Evolutionary conservation across 2,113 vertebrate species (phyloP), one percentile per base, ranked within the genome.

Genomic region (Vanacampus margaritifer): DNA sequence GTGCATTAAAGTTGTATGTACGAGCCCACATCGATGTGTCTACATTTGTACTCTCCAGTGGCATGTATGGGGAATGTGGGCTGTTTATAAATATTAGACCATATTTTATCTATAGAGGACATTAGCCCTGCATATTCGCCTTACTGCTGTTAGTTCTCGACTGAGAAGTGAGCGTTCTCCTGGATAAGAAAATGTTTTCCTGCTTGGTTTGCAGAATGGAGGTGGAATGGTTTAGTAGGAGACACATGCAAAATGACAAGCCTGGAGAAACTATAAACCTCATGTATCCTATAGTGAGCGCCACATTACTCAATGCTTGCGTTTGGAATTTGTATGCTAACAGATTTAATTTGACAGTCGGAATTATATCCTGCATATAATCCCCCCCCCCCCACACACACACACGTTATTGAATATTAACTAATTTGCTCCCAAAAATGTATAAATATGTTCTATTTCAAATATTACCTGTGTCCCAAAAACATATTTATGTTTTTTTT

Each of bases 31-130:
- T 71, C 48, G 6, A 54, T 59, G 67, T 28, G 54, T 78, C 73
- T 69, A 63, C 58, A 69, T 65, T 59, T 65, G 43, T 74, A 65
- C 69, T 77, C 77, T 64, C 66, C 64, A 41, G 35, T 72, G 68
- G 72, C 69, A 64, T 67, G 67, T 51, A 64, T 45, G 43, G 2
- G 14, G 72, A 82, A 74, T 61, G 63, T 57, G 65, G 48, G 53
- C 59, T 59, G 63, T 71, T 81, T 84, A 82, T 79, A 82, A 86
- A 87, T 84, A 78, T 84, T 81, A 72, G 4, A 80, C 36, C 66
- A 79, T 77, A 76, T 81, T 60, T 79, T 67, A 59, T 78, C 72
- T 67, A 73, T 75, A 73, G 73, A 81, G 66, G 73, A 78, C 78
- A 82, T 82, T 81, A 86, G 69, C 45, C 60, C 68, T 73, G 64